Conservation (phyloP, 2,888 invertebrate genomes). For the Orthosia incerta region DNA sequence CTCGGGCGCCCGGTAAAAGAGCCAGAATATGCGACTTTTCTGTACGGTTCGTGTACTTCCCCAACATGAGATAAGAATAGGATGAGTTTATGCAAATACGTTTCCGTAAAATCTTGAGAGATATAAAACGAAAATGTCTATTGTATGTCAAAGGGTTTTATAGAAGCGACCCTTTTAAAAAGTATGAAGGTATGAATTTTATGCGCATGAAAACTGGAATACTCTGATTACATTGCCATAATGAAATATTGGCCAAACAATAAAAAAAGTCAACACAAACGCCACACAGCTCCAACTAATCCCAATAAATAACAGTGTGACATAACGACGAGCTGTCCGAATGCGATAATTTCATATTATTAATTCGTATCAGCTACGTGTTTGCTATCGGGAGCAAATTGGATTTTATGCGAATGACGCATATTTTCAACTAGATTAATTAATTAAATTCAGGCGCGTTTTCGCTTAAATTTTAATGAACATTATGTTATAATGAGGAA, state of each 20-base stretch:
- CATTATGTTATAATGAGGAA: conserved; percentile 64
- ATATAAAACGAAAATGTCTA: conserved; percentile 62
- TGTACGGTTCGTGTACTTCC: conserved; percentile 67
- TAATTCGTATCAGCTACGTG: conserved; percentile 82
- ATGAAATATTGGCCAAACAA: conserved; percentile 13
- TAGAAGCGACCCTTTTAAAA: conserved; percentile 41
- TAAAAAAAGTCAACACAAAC: conserved; percentile 35
- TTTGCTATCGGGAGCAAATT: conserved; percentile 85
- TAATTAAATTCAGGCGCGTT: conserved; percentile 78
- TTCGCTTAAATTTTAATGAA: conserved; percentile 74
- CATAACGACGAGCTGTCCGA: conserved; percentile 75
- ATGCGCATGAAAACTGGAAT: background rate
- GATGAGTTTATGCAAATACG: conserved; percentile 75
- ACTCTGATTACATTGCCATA: background rate
- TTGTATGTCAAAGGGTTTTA: conserved; percentile 47
- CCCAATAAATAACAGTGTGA: conserved; percentile 68
- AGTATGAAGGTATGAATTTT: conserved; percentile 2
- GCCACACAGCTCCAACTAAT: conserved; percentile 69
- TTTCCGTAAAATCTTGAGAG: conserved; percentile 67
- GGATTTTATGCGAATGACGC: conserved; percentile 85
- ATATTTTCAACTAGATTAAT: conserved; percentile 83
- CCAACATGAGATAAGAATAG: conserved; percentile 75
- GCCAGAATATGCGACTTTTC: conserved; percentile 71
- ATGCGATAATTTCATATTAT: conserved; percentile 85
- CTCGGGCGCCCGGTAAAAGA: conserved; percentile 69